Base-by-base conservation (phyloP, 2,113 vertebrate species). In the Oreochromis aureus region DNA sequence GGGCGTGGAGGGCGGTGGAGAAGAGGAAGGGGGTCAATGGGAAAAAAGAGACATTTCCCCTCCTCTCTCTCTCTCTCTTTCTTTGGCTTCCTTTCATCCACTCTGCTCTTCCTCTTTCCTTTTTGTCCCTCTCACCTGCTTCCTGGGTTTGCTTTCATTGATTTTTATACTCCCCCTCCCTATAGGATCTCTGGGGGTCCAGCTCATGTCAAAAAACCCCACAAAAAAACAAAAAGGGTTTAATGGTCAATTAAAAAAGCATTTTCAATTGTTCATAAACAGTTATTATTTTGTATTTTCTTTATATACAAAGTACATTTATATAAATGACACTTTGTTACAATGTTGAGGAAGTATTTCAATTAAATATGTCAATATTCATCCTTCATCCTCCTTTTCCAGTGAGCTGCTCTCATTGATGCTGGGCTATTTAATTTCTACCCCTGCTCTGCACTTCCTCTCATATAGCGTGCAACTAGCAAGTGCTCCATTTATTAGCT, bases 11-110 rank as follows among this genome's bases (percentile, higher is more conserved):
- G 93, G 90, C 22, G 76, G 30, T 39, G 82, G 91, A 80, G 91
- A 81, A 30, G 89, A 91, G 90, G 94, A 94, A 94, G 88, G 88
- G 78, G 93, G 94, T 93, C 92, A 93, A 92, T 41, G 19, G 79
- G 83, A 82, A 92, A 78, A 94, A 22, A 84, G 82, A 89, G 71
- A 92, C 54, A 27, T 91, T 89, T 91, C 85, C 86, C 86, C 85
- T 88, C 87, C 82, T 86, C 81, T 30, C 41, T 30, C 7, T 18
- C 7, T 51, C 66, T 88, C 71, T 61, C 44, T 4, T 63, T 58
- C 41, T 61, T 36, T 13, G 36, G 18, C 83, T 87, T 89, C 90
- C 59, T 58, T 13, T 89, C 87, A 22, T 56, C 87, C 66, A 15
- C 71, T 44, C 5, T 48, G 86, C 22, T 55, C 83, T 82, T 85